Evolutionary conservation across 1,140 invertebrate genomes (phyloP).

Genomic region (Vanessa atalanta): DNA sequence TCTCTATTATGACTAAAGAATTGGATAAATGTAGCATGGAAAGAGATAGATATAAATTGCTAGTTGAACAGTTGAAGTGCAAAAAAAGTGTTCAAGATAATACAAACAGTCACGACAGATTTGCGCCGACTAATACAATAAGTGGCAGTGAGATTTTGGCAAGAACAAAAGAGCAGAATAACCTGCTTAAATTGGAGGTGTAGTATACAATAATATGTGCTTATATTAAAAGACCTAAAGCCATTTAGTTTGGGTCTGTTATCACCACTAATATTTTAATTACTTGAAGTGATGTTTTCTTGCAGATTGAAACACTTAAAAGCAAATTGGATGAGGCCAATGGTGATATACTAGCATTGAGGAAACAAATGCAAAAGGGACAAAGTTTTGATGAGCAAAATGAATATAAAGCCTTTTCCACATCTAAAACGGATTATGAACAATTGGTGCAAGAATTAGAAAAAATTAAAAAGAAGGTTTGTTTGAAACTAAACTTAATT

Average conservation of each 20-base stretch:
- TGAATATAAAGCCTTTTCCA: slow-evolving; percentile 41
- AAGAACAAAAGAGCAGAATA: slow-evolving; percentile 75
- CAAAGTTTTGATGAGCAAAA: slow-evolving; percentile 37
- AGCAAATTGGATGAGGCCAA: slow-evolving; percentile 69
- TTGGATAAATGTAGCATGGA: slow-evolving; percentile 89
- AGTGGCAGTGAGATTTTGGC: slow-evolving; percentile 76
- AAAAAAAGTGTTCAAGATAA: slow-evolving; percentile 75
- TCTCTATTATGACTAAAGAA: slow-evolving; percentile 88
- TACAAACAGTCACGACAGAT: slow-evolving; percentile 52
- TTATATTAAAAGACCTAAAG: too few relatives aligned
- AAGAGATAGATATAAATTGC: slow-evolving; percentile 89
- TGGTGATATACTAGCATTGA: slow-evolving; percentile 66
- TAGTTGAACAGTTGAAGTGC: slow-evolving; percentile 89
- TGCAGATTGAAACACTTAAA: slow-evolving; percentile 17
- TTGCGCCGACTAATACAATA: slow-evolving; percentile 67
- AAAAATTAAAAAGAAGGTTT: slow-evolving; percentile 69
- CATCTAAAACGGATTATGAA: slow-evolving; percentile 65
- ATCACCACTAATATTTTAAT: not conserved
- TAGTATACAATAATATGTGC: slow-evolving; percentile 3
- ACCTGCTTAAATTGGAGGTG: slow-evolving; percentile 76
- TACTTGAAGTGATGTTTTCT: not conserved
- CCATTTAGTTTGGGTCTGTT: not conserved
- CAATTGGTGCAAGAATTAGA: slow-evolving; percentile 66
- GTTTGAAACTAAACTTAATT: not conserved
- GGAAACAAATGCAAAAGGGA: slow-evolving; percentile 65